These are phyloP conservation scores for Morpho achilles DNA, from an alignment of 2,888 invertebrate species.

Conservation along the genomic window DNA sequence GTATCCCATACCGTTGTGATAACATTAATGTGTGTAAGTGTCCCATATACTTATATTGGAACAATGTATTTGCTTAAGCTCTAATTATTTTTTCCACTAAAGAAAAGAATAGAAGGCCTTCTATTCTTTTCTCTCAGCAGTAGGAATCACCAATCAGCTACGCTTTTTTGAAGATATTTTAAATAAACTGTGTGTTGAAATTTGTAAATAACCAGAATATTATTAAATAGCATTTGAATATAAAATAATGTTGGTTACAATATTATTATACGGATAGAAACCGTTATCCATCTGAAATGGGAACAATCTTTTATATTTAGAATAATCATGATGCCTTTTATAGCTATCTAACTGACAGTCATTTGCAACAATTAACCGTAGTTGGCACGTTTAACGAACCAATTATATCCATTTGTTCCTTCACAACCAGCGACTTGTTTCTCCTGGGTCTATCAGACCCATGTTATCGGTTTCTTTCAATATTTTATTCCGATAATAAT, in stretches of 20 bases:
- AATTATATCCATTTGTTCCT: conserved; percentile 45
- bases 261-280: background rate
- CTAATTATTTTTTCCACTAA: too few species aligned
- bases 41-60: too few species aligned
- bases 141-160: too few species aligned
- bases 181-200: background rate
- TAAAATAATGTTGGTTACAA: background rate
- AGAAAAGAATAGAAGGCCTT: too few species aligned
- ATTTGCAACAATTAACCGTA: conserved; percentile 69
- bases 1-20: too few species aligned
- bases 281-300: conserved; percentile 12
- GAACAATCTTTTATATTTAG: conserved; percentile 20
- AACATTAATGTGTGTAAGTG: too few species aligned
- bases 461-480: conserved; percentile 8
- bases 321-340: conserved; percentile 38
- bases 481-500: conserved; percentile 10
- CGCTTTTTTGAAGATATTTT: too few species aligned
- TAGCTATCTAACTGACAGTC: conserved; percentile 53
- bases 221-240: background rate
- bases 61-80: too few species aligned
- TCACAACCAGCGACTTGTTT: conserved; percentile 25
- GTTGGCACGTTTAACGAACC: conserved; percentile 56
- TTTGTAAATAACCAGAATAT: background rate
- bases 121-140: too few species aligned
- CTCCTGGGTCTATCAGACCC: conserved; percentile 25